Evolutionary conservation across 2,797 vertebrate species (phyloP), one percentile per base, ranked within the genome.

Genomic region (Falco concolor): DNA sequence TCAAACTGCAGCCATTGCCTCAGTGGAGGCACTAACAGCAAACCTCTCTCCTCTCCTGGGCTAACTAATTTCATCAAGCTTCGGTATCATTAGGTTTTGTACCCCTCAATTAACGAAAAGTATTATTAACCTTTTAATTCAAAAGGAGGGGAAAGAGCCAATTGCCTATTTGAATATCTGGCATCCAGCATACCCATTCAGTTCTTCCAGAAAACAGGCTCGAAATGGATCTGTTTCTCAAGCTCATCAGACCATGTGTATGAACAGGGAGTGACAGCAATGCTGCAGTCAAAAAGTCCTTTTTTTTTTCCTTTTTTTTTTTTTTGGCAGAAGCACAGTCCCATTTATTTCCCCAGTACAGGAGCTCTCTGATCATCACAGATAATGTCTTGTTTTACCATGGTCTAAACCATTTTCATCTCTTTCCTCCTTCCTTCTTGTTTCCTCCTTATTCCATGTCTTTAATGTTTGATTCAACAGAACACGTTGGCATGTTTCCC

Each of bases 351-450:
- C 32, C 24, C 5, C 32, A 44, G 19, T 14, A 68, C 27, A 73
- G 11, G 38, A 73, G 49, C 18, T 25, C 28, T 61, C n/a, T 25
- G 20, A 32, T 28, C 27, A 13, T 27, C 61, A 54, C 16, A 15
- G 16, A 64, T 21, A 12, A 60, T 12, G 2, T 9, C 8, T 11
- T 15, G 2, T 27, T 87, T 56, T 63, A 34, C 20, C 10, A 3
- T 4, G 3, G 13, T 23, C 40, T 38, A 64, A 42, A 2, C 15
- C 27, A 2, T 6, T 5, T 1, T 16, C 3, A 1, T 17, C 36
- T 24, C 10, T 22, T 60, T 95, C 89, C 40, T 82, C 40, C 52
- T 53, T 4, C 12, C 13, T 73, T 40, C 32, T 69, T 74, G 5
- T 40, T 80, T 56, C 27, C 12, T 74, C 32, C 17, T 85, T 8